Base-by-base conservation (phyloP, 2,113 vertebrate species). In the Vimba vimba region DNA sequence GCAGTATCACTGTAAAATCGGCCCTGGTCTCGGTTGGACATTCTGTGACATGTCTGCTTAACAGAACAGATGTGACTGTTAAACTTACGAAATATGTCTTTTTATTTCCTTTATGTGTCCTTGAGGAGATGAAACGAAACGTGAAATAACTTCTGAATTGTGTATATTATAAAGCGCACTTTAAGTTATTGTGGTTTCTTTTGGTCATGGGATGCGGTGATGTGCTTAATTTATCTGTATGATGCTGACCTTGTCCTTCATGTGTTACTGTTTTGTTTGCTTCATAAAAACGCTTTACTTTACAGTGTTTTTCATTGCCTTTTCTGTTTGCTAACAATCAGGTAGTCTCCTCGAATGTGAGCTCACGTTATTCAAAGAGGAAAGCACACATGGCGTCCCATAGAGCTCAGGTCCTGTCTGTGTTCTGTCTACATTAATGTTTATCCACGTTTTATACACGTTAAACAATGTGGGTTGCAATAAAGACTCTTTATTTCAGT, bases 401-500 rank as follows among this genome's bases (percentile, higher is more conserved):
- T 23, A 78, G 19, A 57, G 30, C 66, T 36, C 66, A 17, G 79
- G 25, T 52, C 64, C 19, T 13, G 25, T 82, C 79, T 68, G 47
- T 71, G 43, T 57, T 55, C 30, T 25, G 81, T 83, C 25, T 57
- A 60, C 77, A 59, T 57, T 21, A 50, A 39, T 73, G 64, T 83
- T 55, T n/a, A 71, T 71, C 10, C 57, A 68, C 27, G 68, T 88
- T 73, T 76, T 43, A 62, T 60, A 73, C 52, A 39, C 33, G 43
- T 60, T 64, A 23, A 60, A 60, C 19, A 55, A 57, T 25, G 52
- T 79, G 69, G 39, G 25, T 45, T n/a, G 77, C 82, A 69, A 73
- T 83, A 83, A 83, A 83, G 50, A 83, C 47, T 39, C 60, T 83
- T 83, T 57, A 71, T 43, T 73, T 3, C 30, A n/a, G 64, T 57